Evolutionary conservation across 2,113 vertebrate genomes (phyloP), one percentile per base, ranked within the genome.

Genomic region (Amphilophus citrinellus): DNA sequence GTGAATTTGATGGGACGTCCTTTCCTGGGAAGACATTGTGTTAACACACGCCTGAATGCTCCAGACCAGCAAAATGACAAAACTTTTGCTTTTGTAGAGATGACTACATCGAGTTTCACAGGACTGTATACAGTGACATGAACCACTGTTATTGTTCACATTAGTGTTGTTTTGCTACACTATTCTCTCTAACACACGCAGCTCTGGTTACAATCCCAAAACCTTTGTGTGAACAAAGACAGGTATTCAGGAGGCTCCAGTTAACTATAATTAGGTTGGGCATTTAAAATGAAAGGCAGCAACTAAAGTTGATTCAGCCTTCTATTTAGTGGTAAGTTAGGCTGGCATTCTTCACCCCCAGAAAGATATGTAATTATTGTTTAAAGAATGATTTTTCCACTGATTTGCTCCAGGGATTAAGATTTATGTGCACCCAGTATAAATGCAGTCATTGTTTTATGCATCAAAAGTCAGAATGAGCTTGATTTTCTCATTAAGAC

Each of bases 371-470:
- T 57, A 80, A 84, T 90, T 80, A 66, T 61, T n/a, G 14, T 86
- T 87, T 82, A 79, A 76, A 63, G 35, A 68, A 50, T 11, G 35
- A 10, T 37, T 86, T 81, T 83, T 78, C 22, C 39, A 20, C 61
- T 2, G 17, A 44, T 77, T 59, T 73, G 59, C 24, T 58, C 24
- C 61, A 75, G 35, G 24, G 58, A 63, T 75, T 66, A 27, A 27
- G 32, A 61, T 79, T 77, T 82, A 71, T 84, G 18, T 65, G 39
- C 11, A 1, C 7, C 4, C 10, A 63, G 20, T 27, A 56, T 20
- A 63, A 87, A 87, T 32, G 60, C 32, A 76, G 60, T 59, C 20
- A 85, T 85, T 89, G 84, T 88, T 91, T 80, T 0, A 61, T 27
- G 20, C 32, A 11, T 73, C 7, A 79, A 50, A 24, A 17, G 17